phyloP scores from a whole-genome alignment of 2,888 invertebrate genomes.

The Eubasilissa splendida region DNA sequence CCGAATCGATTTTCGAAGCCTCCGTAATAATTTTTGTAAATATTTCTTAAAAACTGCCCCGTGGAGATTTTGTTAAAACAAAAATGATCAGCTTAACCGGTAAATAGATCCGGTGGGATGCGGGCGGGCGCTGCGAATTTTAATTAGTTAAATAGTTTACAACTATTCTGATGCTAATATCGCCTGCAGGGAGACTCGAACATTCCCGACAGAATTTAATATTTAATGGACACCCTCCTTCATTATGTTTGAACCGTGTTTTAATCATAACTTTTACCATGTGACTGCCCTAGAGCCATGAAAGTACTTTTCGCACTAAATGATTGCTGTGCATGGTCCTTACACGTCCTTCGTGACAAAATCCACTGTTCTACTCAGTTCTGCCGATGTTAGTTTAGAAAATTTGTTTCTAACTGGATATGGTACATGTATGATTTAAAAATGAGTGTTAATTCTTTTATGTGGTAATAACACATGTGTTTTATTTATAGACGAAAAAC shows the following conservation, averaged over 20 bases:
- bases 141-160: slow-evolving; percentile 54
- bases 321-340: neutral
- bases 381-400: too few relatives aligned
- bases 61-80: neutral
- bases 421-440: too few relatives aligned
- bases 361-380: too few relatives aligned
- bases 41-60: too few relatives aligned
- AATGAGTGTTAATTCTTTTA: too few relatives aligned
- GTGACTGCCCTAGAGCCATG: slow-evolving; percentile 18
- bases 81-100: slow-evolving; percentile 10
- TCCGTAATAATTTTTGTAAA: too few relatives aligned
- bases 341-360: neutral
- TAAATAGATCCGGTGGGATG: neutral
- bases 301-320: slow-evolving; percentile 5
- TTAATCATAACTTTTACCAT: slow-evolving; percentile 34
- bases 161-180: slow-evolving; percentile 47
- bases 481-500: too few relatives aligned
- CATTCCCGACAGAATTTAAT: slow-evolving; percentile 22
- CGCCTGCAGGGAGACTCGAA: slow-evolving; percentile 10
- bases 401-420: too few relatives aligned
- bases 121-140: slow-evolving; percentile 44
- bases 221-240: slow-evolving; percentile 36
- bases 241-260: slow-evolving; percentile 35
- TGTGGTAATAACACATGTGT: too few relatives aligned
- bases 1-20: too few relatives aligned